These are phyloP conservation scores for Nothobranchius furzeri DNA, from an alignment of 2,113 vertebrate species.

Conservation along the genomic window DNA sequence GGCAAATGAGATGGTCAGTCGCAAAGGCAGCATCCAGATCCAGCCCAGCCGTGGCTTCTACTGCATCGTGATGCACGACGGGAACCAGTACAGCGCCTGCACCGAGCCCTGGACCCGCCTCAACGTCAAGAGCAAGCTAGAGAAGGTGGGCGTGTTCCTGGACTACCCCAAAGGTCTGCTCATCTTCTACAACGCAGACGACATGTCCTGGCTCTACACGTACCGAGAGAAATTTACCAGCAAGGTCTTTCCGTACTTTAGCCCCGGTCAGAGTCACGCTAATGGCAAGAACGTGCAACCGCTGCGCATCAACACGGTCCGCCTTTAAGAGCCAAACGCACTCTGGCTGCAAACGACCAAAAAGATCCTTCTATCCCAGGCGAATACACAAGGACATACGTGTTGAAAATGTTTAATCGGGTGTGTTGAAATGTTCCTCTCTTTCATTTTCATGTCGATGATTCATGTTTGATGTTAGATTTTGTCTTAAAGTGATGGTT, in stretches of 20 bases:
- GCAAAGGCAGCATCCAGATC: slow-evolving; percentile 98
- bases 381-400: slow-evolving; percentile 13
- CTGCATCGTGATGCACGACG: slow-evolving; percentile 98
- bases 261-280: slow-evolving; percentile 96
- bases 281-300: slow-evolving; percentile 98
- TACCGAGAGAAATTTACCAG: slow-evolving; percentile 91
- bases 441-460: slow-evolving; percentile 38
- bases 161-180: slow-evolving; percentile 95
- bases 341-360: slow-evolving; percentile 1
- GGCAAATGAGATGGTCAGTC: slow-evolving; percentile 90
- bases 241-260: slow-evolving; percentile 95
- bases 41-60: slow-evolving; percentile 95
- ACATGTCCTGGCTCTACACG: slow-evolving; percentile 99
- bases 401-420: slow-evolving; percentile 42
- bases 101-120: slow-evolving; percentile 98
- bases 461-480: slow-evolving; percentile 50
- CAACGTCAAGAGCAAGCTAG: slow-evolving; percentile 94
- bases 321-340: slow-evolving; percentile 78
- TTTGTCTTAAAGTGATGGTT: slow-evolving; percentile 8
- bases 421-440: slow-evolving; percentile 55
- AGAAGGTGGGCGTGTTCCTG: slow-evolving; percentile 97
- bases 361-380: not conserved
- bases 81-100: slow-evolving; percentile 98
- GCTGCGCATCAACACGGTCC: slow-evolving; percentile 93
- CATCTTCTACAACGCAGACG: slow-evolving; percentile 97